Conservation (phyloP, 2,888 invertebrate species). For the Torymus tubicola region DNA sequence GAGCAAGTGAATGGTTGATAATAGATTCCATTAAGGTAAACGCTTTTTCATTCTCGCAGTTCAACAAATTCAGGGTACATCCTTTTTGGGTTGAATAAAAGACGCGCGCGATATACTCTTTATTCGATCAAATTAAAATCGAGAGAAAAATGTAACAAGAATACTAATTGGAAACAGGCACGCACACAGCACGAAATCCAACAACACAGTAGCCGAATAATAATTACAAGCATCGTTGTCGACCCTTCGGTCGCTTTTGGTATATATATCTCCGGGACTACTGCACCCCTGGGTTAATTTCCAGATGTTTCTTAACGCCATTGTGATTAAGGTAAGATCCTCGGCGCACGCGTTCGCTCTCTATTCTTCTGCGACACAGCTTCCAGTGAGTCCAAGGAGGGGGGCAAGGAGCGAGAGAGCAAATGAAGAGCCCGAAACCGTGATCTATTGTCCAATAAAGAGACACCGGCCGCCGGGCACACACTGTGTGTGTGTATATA, state of each 20-base stretch:
- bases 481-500: too few species aligned
- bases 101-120: too few species aligned
- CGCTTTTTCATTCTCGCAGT: too few species aligned
- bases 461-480: slow-evolving; percentile 64
- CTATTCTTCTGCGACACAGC: slow-evolving; percentile 53
- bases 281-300: slow-evolving; percentile 35
- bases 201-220: slow-evolving; percentile 18
- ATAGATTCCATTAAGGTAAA: too few species aligned
- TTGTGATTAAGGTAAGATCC: slow-evolving; percentile 66
- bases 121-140: background rate
- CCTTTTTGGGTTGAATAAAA: too few species aligned
- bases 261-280: slow-evolving; percentile 34
- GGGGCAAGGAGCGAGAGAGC: slow-evolving; percentile 31
- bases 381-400: slow-evolving; percentile 59
- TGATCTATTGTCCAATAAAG: slow-evolving; percentile 75
- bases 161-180: slow-evolving; percentile 3
- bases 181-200: background rate
- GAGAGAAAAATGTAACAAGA: background rate
- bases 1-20: too few species aligned
- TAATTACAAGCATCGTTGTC: slow-evolving; percentile 28
- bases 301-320: slow-evolving; percentile 50
- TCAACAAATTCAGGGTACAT: too few species aligned
- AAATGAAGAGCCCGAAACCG: slow-evolving; percentile 30
- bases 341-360: slow-evolving; percentile 12
- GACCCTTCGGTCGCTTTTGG: slow-evolving; percentile 2